A percentile compares a stretch with the other conserved stretches of the same genome.
These are phyloP conservation scores for Carlito syrichta DNA, from an alignment of 2,113 vertebrate species.

Conservation along the genomic window DNA sequence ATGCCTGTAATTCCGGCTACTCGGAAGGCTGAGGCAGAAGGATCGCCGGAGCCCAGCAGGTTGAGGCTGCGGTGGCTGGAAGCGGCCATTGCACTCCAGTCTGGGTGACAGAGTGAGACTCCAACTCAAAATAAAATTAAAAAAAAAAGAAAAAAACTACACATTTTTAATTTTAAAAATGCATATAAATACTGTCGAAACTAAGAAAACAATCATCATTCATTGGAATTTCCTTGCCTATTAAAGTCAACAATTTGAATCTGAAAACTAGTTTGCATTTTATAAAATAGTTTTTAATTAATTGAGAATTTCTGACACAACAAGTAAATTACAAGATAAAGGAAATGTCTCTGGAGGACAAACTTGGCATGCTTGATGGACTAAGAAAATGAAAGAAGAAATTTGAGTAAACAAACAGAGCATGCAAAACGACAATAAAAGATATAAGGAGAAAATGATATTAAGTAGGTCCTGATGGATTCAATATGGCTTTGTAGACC, in stretches of 20 bases:
- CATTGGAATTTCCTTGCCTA: not conserved
- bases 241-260: not conserved
- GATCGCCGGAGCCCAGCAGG: no score
- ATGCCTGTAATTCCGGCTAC: no score
- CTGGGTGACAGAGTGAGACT: no score
- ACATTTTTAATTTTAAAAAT: not conserved
- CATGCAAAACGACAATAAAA: not conserved
- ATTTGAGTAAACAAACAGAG: constrained; percentile 43
- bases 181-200: not conserved
- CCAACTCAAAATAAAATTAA: no score
- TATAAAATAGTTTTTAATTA: not conserved
- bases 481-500: not conserved
- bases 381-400: constrained; percentile 27
- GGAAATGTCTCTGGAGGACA: constrained; percentile 1
- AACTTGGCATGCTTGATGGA: constrained; percentile 11
- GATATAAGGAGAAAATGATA: not conserved
- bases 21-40: no score
- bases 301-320: constrained; percentile 7
- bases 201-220: not conserved
- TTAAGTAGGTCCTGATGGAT: not conserved
- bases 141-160: no score
- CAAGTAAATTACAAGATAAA: not conserved
- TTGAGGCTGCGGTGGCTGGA: no score
- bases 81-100: no score
- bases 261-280: not conserved